phyloP scores from a whole-genome alignment of 1,140 invertebrate species.

The Ceratosolen fusciceps region DNA sequence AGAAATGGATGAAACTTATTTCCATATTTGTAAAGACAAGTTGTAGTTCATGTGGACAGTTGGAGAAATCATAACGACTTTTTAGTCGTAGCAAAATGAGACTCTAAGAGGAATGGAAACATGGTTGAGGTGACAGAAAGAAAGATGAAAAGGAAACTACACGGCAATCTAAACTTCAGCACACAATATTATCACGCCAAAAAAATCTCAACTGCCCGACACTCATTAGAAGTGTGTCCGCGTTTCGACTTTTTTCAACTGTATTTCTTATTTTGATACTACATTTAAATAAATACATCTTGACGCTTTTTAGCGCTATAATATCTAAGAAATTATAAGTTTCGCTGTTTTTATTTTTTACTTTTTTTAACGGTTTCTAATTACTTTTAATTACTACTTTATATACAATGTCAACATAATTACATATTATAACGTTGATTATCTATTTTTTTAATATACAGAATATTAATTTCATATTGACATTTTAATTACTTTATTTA shows the following conservation, averaged over 20 bases:
- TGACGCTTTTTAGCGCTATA: neutral
- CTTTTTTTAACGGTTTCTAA: too few species aligned
- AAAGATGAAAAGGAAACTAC: neutral
- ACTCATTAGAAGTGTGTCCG: neutral
- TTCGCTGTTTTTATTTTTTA: too few species aligned
- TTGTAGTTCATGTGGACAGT: neutral
- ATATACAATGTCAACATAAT: too few species aligned
- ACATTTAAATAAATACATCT: neutral
- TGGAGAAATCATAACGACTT: neutral
- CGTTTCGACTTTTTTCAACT: neutral
- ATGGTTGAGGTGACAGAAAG: neutral
- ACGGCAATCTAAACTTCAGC: neutral
- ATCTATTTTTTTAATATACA: too few species aligned
- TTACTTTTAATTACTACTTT: too few species aligned
- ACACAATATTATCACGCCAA: constrained; percentile 15
- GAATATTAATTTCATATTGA: too few species aligned
- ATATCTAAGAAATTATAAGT: neutral
- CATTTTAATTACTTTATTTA: too few species aligned
- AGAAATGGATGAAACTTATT: neutral
- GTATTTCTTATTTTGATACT: neutral
- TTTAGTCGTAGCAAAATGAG: neutral
- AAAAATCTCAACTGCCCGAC: neutral
- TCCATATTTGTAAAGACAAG: constrained; percentile 4
- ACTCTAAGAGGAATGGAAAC: neutral
- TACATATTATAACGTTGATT: too few species aligned